Conservation (phyloP, 2,797 vertebrate species). For the Peromyscus eremicus region DNA sequence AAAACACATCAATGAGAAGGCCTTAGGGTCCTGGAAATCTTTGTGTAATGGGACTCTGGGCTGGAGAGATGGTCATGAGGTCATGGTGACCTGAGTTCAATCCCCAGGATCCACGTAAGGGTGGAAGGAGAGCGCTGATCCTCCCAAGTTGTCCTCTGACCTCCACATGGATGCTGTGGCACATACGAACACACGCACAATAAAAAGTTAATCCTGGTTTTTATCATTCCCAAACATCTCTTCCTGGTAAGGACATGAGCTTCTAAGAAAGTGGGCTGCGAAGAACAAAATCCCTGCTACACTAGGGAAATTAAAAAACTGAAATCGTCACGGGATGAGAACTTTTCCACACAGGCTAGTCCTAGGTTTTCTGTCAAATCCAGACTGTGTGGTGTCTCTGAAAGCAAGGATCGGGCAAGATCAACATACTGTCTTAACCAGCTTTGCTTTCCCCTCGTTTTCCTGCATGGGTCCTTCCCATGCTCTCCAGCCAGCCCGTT, state of each 20-base stretch:
- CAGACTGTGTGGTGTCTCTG: not conserved
- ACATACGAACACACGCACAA: not conserved
- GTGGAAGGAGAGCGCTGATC: not conserved
- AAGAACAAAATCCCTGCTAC: not conserved
- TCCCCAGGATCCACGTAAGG: not conserved
- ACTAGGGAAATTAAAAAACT: not conserved
- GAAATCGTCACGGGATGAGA: not conserved
- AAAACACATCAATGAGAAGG: not conserved
- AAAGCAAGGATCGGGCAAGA: not conserved
- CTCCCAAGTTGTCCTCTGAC: not conserved
- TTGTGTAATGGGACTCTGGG: not conserved
- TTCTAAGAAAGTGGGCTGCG: not conserved
- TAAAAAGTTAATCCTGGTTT: not conserved
- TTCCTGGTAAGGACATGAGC: not conserved
- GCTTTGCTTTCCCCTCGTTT: not conserved
- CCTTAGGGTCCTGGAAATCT: not conserved
- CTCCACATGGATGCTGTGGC: not conserved
- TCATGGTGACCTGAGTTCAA: not conserved
- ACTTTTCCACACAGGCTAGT: not conserved
- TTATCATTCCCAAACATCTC: not conserved
- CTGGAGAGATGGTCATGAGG: not conserved
- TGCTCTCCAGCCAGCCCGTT: not conserved
- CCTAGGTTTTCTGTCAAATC: not conserved
- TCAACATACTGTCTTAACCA: not conserved
- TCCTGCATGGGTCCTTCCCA: not conserved